These are phyloP conservation scores for Mustela nigripes DNA, from an alignment of 2,113 vertebrate species.

Conservation along the genomic window DNA sequence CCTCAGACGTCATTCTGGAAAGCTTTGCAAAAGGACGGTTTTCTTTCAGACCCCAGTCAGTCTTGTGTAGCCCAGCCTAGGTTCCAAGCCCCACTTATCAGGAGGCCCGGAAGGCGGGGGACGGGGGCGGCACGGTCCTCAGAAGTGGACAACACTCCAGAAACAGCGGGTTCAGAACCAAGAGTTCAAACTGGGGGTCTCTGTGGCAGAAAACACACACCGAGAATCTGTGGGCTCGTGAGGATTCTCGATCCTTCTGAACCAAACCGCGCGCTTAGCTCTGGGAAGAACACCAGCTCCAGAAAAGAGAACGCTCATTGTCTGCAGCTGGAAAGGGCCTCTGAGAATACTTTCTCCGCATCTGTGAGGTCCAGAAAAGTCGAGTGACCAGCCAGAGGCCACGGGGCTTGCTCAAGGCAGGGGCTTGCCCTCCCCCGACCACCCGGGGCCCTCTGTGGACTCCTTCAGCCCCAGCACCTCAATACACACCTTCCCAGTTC, in stretches of 20 bases:
- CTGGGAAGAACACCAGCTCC: background rate
- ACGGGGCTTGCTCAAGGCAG: background rate
- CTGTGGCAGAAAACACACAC: background rate
- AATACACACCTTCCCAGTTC: background rate
- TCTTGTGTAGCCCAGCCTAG: background rate
- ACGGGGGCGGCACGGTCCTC: background rate
- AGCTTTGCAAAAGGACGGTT: background rate
- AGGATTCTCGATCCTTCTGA: background rate
- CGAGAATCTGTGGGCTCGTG: background rate
- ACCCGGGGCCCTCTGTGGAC: background rate
- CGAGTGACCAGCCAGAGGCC: background rate
- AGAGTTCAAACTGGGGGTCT: background rate
- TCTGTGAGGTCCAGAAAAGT: conserved; percentile 44
- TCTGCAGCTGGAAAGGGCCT: conserved; percentile 21
- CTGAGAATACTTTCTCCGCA: background rate
- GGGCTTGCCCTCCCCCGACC: background rate
- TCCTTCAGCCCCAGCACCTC: background rate
- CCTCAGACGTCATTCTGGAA: background rate
- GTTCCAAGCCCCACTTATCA: background rate
- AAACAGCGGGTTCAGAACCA: background rate
- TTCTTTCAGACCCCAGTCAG: background rate
- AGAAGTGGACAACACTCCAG: background rate
- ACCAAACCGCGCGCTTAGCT: background rate
- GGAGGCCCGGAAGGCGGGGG: background rate
- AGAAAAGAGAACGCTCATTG: background rate